phyloP scores from a whole-genome alignment of 30 jellyfish, hydroid and myxozoan genomes.

The Aurelia sp. region DNA sequence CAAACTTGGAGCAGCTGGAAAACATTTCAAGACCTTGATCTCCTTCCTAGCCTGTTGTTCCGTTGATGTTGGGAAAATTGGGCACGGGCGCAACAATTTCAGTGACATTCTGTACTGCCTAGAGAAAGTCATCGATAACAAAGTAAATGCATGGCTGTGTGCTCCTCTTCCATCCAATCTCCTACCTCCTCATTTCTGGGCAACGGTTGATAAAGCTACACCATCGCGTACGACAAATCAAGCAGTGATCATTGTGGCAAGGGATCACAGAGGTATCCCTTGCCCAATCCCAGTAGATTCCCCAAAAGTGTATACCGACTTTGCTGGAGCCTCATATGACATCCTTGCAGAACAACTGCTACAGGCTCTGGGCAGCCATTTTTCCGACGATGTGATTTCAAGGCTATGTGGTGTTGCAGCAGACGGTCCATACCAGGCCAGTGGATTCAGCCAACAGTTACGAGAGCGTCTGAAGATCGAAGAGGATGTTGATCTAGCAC shows the following conservation, averaged over 20 bases:
- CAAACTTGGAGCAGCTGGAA: constrained; percentile 56
- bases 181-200: constrained; percentile 65
- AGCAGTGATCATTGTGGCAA: constrained; percentile 46
- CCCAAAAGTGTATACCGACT: constrained; percentile 23
- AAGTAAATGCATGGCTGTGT: constrained; percentile 16
- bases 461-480: constrained; percentile 22
- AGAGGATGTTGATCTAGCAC: constrained; percentile 3
- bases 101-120: constrained; percentile 55
- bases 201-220: constrained; percentile 44
- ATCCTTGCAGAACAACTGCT: constrained; percentile 45
- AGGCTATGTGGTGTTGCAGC: constrained; percentile 69
- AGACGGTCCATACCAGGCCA: constrained; percentile 56
- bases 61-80: constrained; percentile 75
- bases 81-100: constrained; percentile 65
- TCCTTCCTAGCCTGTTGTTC: constrained; percentile 47
- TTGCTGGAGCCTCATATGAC: constrained; percentile 44
- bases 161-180: constrained; percentile 57
- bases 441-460: constrained; percentile 21
- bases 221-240: constrained; percentile 50
- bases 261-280: constrained; percentile 35
- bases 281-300: constrained; percentile 59
- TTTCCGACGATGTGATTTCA: constrained; percentile 32
- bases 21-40: constrained; percentile 25
- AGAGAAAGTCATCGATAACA: constrained; percentile 17
- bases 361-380: constrained; percentile 40